These are phyloP conservation scores for Jordanella pulchra DNA, from an alignment of 2,797 vertebrate genomes.

Conservation along the genomic window DNA sequence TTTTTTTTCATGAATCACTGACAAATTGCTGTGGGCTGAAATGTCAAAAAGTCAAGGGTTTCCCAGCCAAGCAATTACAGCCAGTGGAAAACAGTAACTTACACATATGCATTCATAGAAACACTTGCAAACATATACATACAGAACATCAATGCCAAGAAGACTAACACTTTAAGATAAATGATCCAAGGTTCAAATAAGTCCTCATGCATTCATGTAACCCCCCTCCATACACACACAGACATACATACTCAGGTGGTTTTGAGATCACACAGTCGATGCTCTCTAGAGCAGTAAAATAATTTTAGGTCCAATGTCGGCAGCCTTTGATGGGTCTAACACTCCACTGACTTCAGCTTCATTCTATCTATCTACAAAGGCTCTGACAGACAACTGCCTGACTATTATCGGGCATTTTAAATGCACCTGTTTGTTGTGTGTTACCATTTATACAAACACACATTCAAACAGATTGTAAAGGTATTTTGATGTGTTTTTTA, in stretches of 20 bases:
- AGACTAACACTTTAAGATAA: slow-evolving; percentile 5
- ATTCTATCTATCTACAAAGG: slow-evolving; percentile 65
- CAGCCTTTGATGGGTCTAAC: slow-evolving; percentile 67
- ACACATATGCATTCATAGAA: slow-evolving; percentile 17
- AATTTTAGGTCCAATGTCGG: slow-evolving; percentile 50
- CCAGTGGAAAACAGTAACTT: slow-evolving; percentile 35
- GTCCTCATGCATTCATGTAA: slow-evolving; percentile 2
- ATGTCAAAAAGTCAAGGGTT: slow-evolving; percentile 69
- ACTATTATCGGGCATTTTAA: slow-evolving; percentile 40
- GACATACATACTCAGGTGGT: slow-evolving; percentile 56
- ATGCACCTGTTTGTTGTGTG: slow-evolving; percentile 59
- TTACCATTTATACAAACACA: slow-evolving; percentile 9
- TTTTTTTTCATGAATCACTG: slow-evolving; percentile 32
- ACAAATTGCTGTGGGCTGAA: slow-evolving; percentile 44
- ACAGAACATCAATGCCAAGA: not conserved
- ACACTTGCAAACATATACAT: slow-evolving; percentile 19
- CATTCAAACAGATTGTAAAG: not conserved
- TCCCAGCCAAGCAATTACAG: slow-evolving; percentile 62
- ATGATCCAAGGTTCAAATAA: slow-evolving; percentile 21
- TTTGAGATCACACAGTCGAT: slow-evolving; percentile 61
- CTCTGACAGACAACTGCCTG: slow-evolving; percentile 35
- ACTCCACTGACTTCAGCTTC: slow-evolving; percentile 56
- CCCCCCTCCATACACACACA: slow-evolving; percentile 19
- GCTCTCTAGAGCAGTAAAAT: slow-evolving; percentile 63
- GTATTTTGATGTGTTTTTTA: slow-evolving; percentile 12